These are phyloP conservation scores for Mohoua ochrocephala DNA, from an alignment of 2,113 vertebrate genomes.

Conservation along the genomic window DNA sequence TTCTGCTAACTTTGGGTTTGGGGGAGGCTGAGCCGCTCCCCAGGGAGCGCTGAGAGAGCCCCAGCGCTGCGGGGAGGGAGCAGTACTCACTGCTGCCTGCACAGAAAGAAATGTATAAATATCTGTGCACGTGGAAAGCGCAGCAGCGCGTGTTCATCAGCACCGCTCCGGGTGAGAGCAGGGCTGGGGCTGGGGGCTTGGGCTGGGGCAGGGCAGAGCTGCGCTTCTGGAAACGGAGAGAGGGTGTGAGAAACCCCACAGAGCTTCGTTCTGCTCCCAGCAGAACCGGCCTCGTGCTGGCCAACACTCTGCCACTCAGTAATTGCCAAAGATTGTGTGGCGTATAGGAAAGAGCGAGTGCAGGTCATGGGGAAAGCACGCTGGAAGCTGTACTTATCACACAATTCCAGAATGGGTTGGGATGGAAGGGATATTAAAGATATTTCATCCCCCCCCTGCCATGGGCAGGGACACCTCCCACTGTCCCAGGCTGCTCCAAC, in stretches of 20 bases:
- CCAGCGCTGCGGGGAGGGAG: not conserved
- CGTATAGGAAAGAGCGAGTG: not conserved
- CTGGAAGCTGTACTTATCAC: not conserved
- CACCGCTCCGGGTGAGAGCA: not conserved
- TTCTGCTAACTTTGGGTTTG: not conserved
- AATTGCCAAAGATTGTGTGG: too few relatives aligned
- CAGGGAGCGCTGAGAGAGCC: not conserved
- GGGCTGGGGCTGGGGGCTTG: not conserved
- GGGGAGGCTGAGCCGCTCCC: not conserved
- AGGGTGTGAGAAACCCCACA: accelerated
- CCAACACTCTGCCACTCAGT: too few relatives aligned
- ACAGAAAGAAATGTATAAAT: not conserved
- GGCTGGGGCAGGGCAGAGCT: not conserved
- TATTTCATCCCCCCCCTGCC: not conserved
- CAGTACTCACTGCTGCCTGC: not conserved
- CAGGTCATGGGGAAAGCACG: not conserved
- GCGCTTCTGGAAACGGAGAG: accelerated
- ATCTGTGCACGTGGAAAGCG: not conserved
- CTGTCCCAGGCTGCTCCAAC: not conserved
- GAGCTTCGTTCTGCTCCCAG: not conserved
- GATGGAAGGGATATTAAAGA: not conserved
- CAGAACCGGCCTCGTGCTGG: not conserved
- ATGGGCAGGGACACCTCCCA: not conserved
- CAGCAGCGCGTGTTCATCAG: not conserved
- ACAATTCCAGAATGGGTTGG: not conserved